These are phyloP conservation scores for Invenusta paracnida DNA, from an alignment of 2,888 invertebrate species.

Conservation along the genomic window DNA sequence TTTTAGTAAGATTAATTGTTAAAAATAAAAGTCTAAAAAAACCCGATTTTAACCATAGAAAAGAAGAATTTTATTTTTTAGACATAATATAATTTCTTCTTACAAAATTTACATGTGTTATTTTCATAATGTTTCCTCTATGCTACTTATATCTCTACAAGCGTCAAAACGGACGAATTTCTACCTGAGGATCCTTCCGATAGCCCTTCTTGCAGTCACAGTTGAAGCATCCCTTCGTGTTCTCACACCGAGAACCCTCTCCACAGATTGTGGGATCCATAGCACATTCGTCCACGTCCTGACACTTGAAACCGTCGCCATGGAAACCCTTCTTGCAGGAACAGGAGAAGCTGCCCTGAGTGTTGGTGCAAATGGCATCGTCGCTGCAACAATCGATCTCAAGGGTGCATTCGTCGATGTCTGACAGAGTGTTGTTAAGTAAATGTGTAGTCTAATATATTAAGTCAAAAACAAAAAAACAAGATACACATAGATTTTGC, in stretches of 20 bases:
- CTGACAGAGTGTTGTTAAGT: not conserved
- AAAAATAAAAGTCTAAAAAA: too few relatives aligned
- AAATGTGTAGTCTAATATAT: conserved; percentile 45
- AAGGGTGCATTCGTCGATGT: conserved; percentile 34
- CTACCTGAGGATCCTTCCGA: not conserved
- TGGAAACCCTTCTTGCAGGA: conserved; percentile 18
- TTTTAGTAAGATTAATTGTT: too few relatives aligned
- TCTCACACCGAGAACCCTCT: conserved; percentile 8
- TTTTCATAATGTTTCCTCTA: too few relatives aligned
- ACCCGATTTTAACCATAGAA: too few relatives aligned
- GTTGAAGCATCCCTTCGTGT: conserved; percentile 23
- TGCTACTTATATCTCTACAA: too few relatives aligned
- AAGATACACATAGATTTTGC: not conserved
- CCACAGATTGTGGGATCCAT: not conserved
- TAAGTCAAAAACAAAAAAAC: not conserved
- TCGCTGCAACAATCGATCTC: not conserved
- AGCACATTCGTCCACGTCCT: conserved; percentile 35
- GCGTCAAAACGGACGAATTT: too few relatives aligned
- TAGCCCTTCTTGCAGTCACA: not conserved
- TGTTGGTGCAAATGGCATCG: conserved; percentile 32
- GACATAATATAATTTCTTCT: too few relatives aligned
- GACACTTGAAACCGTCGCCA: conserved; percentile 11
- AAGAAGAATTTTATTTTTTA: too few relatives aligned
- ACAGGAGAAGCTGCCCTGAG: not conserved
- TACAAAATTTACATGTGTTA: too few relatives aligned